Conservation (phyloP, 2,113 vertebrate species). For the Nesoenas mayeri region DNA sequence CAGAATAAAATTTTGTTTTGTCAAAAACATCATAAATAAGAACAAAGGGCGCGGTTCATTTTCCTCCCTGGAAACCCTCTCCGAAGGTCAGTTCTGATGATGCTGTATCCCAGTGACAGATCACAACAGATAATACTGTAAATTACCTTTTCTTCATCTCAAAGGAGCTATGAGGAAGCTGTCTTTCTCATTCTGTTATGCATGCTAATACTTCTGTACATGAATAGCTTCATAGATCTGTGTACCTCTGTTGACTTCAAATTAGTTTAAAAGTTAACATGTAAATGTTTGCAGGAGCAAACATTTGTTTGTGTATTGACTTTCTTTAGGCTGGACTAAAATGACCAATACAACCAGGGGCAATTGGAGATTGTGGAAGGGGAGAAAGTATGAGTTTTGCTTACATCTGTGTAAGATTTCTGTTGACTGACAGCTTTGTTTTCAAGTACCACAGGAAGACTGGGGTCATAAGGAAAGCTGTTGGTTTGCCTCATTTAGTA, state of each 20-base stretch:
- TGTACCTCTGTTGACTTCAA: not conserved
- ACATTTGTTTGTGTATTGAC: not conserved
- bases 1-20: not conserved
- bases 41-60: not conserved
- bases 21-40: not conserved
- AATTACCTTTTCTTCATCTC: not conserved
- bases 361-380: not conserved
- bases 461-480: not conserved
- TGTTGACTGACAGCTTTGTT: not conserved
- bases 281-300: not conserved
- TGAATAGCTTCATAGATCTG: not conserved
- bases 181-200: not conserved
- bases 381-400: not conserved
- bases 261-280: not conserved
- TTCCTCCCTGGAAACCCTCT: not conserved
- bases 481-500: not conserved
- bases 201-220: not conserved
- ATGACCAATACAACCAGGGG: fast-evolving
- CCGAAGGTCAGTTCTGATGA: not conserved
- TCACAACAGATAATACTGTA: not conserved
- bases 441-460: not conserved
- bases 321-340: not conserved
- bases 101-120: not conserved
- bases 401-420: not conserved
- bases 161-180: not conserved